Evolutionary conservation across 2,113 vertebrate genomes (phyloP), one percentile per base, ranked within the genome.

Genomic region (Glaucomys volans): DNA sequence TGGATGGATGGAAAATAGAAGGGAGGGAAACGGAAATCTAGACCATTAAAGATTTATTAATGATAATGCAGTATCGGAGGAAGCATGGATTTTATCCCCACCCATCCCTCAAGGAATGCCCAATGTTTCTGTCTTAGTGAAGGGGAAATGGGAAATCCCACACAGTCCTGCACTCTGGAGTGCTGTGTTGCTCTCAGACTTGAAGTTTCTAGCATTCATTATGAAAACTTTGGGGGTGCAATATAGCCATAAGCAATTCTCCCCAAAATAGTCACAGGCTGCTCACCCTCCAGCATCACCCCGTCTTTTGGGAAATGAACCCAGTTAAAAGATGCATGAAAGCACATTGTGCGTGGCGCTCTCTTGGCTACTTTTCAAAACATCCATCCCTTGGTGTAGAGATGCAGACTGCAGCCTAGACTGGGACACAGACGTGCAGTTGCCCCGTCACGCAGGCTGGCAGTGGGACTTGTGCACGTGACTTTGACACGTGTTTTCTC

Each of bases 331-430:
- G 59, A 86, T 20, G 57, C 24, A 40, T 76, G 79, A 89, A 67
- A 97, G 87, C 94, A 94, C 96, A 88, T 17, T 74, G 52, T 89
- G 90, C 96, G 87, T 87, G 82, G 81, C 88, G 96, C 64, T 84
- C 80, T 67, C 87, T 95, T 35, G 93, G 37, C 87, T 66, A 76
- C 69, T 91, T 97, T 96, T 96, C 97, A 90, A 96, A 96, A 97
- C 97, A 47, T 11, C 52, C 74, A 5, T 11, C 94, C 93, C 92
- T 97, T 98, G 98, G 84, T 97, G 37, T 91, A 67, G 96, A 96
- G 97, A 95, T 66, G 83, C 90, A 95, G 97, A 95, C 97, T 97
- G 97, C 96, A 97, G 97, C 81, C 97, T 79, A 87, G 91, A 92
- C 90, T 97, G 91, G 97, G 97, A 97, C 98, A 94, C 80, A 94